These are phyloP conservation scores for Tetheella fluctuosa DNA, from an alignment of 2,888 invertebrate species.

Conservation along the genomic window DNA sequence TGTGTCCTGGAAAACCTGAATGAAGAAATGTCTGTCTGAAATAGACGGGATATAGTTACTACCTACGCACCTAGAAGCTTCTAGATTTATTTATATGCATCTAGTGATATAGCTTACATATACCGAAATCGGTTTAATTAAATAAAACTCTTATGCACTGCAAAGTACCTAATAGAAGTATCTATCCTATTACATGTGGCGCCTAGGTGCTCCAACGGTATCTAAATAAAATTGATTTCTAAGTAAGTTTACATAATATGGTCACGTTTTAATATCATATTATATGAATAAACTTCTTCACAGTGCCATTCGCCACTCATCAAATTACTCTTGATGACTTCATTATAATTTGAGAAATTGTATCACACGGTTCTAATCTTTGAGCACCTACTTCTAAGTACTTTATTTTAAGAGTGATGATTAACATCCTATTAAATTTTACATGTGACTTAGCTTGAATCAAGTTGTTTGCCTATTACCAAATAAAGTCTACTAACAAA, in stretches of 20 bases:
- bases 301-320: not conserved
- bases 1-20: too few relatives aligned
- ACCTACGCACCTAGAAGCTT: too few relatives aligned
- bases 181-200: not conserved
- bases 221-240: conserved; percentile 1
- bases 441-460: not conserved
- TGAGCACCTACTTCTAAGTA: not conserved
- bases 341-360: conserved; percentile 1
- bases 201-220: not conserved
- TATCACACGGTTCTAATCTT: conserved; percentile 3
- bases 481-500: too few relatives aligned
- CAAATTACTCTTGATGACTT: conserved; percentile 9
- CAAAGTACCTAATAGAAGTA: too few relatives aligned
- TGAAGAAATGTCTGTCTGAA: too few relatives aligned
- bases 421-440: not conserved
- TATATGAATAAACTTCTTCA: not conserved
- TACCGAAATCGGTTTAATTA: too few relatives aligned
- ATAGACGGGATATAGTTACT: too few relatives aligned
- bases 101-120: too few relatives aligned
- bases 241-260: not conserved
- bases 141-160: too few relatives aligned
- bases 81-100: too few relatives aligned
- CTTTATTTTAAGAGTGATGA: not conserved
- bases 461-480: not conserved
- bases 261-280: conserved; percentile 7